Conservation (phyloP, 2,797 vertebrate species). For the Pteronotus mesoamericanus region DNA sequence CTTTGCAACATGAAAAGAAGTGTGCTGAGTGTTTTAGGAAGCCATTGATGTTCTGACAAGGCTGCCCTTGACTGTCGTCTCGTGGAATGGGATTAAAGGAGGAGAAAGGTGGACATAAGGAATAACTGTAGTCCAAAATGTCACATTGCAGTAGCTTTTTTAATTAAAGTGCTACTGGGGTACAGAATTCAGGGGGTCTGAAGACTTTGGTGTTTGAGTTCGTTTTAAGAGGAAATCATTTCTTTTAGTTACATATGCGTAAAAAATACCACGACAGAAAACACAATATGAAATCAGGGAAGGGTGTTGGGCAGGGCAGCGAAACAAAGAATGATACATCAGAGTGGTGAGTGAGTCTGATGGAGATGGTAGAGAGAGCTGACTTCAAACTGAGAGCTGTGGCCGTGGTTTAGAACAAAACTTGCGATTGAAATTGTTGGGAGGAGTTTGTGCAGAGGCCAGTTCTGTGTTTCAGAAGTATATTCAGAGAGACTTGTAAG, state of each 20-base stretch:
- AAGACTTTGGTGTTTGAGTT: not conserved
- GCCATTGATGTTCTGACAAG: not conserved
- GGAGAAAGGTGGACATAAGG: not conserved
- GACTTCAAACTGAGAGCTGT: not conserved
- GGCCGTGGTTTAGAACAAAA: not conserved
- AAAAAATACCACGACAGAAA: not conserved
- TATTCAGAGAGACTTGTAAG: not conserved
- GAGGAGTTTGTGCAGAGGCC: too few relatives aligned
- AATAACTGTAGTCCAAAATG: not conserved
- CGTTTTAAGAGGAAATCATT: not conserved
- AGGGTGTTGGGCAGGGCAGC: not conserved
- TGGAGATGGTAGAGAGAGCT: not conserved
- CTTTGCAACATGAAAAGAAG: not conserved
- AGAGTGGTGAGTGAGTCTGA: too few relatives aligned
- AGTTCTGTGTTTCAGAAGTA: not conserved
- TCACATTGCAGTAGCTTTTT: not conserved
- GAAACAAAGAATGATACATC: not conserved
- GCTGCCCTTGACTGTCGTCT: not conserved
- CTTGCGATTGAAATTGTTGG: too few relatives aligned
- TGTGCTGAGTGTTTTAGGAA: not conserved
- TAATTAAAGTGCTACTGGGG: fast-evolving
- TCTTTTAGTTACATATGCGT: not conserved
- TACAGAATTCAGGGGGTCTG: not conserved
- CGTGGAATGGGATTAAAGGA: not conserved
- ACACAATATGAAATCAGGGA: not conserved